These are phyloP conservation scores for Sitodiplosis mosellana DNA, from an alignment of 1,140 invertebrate species.

Conservation along the genomic window DNA sequence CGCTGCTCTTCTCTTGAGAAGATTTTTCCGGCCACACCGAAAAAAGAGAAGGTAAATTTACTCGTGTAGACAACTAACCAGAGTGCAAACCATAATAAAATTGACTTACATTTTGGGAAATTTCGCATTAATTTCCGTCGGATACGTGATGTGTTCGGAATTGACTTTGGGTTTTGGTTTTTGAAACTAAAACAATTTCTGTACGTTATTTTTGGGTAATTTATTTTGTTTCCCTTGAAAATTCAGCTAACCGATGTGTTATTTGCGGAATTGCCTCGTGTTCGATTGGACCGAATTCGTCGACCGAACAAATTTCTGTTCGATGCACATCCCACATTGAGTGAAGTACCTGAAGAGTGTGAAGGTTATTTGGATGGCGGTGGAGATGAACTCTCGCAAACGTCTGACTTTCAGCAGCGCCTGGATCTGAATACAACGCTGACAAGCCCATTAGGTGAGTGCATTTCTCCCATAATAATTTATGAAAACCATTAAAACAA, in stretches of 20 bases:
- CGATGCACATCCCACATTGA: conserved; percentile 21
- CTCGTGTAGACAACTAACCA: background rate
- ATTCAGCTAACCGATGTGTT: conserved; percentile 19
- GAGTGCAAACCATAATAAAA: background rate
- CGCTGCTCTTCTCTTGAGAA: conserved; percentile 3
- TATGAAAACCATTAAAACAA: background rate
- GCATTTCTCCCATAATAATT: background rate
- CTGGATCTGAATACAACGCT: background rate
- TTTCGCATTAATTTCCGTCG: too few species aligned
- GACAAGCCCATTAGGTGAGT: background rate
- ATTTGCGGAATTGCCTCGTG: conserved; percentile 22
- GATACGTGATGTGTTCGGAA: too few species aligned
- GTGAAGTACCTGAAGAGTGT: conserved; percentile 23
- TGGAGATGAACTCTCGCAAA: conserved; percentile 16
- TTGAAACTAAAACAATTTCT: background rate
- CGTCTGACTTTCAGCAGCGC: background rate
- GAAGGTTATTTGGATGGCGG: conserved; percentile 20
- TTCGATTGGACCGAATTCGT: conserved; percentile 20
- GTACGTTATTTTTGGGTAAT: background rate
- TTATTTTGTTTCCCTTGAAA: background rate
- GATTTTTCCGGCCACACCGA: conserved; percentile 25
- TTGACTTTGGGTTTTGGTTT: background rate
- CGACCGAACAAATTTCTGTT: conserved; percentile 19
- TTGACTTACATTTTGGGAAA: too few species aligned
- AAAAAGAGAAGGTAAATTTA: conserved; percentile 19